Evolutionary conservation across 2,797 vertebrate genomes (phyloP), one percentile per base, ranked within the genome.

Genomic region (Sylvilagus floridanus): DNA sequence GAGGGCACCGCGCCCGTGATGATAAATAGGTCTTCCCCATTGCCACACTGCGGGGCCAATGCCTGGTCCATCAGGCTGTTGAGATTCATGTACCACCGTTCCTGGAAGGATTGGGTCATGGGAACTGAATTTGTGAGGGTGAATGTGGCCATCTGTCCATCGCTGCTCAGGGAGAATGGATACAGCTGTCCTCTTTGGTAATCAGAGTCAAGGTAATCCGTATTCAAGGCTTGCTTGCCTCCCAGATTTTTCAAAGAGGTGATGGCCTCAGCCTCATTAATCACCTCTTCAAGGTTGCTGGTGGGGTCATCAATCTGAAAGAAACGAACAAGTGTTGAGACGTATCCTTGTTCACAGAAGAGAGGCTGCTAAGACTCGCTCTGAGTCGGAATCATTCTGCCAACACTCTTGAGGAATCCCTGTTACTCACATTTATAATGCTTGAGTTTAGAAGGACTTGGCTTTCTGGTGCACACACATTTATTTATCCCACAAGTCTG

Each of bases 251-350:
- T 90, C 97, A 98, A 97, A 0, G 96, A 91, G 68, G 88, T 82
- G 16, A 28, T 0, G 0, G 97, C 66, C 4, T 98, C 86, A 0
- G 93, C 96, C 95, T 98, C 98, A 0, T 30, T 92, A 28, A 86
- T 96, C 87, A 95, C 98, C 96, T 98, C 98, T 11, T 66, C 96
- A 28, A 97, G 91, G 85, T 19, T 96, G 75, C 98, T 98, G 92
- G 84, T 76, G 8, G 98, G 98, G 77, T 98, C 98, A 10, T 99
- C 98, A 11, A 99, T 73, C 98, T 99, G 98, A 96, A 98, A 98
- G 1, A 95, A 84, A 0, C 97, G 76, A 96, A 83, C 84, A 47
- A 63, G 84, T 7, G 32, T 10, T 96, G 66, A 94, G 85, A 88
- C 12, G 69, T 0, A 0, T 6, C 60, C 63, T 65, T 7, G 68